Evolutionary conservation across 1,140 invertebrate species (phyloP).

Genomic region (Conopomorpha cramerella): DNA sequence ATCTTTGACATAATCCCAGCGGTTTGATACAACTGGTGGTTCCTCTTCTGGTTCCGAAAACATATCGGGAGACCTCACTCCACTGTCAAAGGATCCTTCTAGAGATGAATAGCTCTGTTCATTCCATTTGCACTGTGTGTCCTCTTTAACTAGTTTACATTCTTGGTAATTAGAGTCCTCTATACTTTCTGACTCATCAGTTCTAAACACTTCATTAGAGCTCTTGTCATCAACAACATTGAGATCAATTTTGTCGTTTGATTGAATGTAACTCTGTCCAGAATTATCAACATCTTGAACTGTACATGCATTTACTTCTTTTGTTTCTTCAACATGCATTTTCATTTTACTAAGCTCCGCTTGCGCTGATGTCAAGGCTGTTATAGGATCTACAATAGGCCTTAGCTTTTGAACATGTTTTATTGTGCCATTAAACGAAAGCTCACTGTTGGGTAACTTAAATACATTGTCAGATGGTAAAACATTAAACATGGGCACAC

Average conservation of each 20-base stretch:
- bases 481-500: constrained; percentile 35
- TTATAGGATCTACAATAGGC: constrained; percentile 43
- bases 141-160: constrained; percentile 17
- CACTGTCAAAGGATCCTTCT: constrained; percentile 50
- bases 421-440: constrained; percentile 52
- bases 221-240: neutral
- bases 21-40: constrained; percentile 21
- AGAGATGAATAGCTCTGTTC: constrained; percentile 46
- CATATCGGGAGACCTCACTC: constrained; percentile 60
- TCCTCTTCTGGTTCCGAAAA: constrained; percentile 60
- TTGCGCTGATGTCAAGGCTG: constrained; percentile 34
- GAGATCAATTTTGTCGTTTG: neutral
- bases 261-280: too few relatives aligned
- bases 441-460: constrained; percentile 48
- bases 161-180: constrained; percentile 28
- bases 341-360: neutral
- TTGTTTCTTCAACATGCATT: neutral
- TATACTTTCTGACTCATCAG: constrained; percentile 21
- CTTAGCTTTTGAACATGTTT: constrained; percentile 52
- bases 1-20: constrained; percentile 40
- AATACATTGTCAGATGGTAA: constrained; percentile 33
- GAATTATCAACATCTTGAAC: neutral
- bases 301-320: neutral
- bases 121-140: constrained; percentile 31
- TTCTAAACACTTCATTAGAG: constrained; percentile 10